Base-by-base conservation (phyloP, 2,113 vertebrate genomes). In the Propithecus coquereli region DNA sequence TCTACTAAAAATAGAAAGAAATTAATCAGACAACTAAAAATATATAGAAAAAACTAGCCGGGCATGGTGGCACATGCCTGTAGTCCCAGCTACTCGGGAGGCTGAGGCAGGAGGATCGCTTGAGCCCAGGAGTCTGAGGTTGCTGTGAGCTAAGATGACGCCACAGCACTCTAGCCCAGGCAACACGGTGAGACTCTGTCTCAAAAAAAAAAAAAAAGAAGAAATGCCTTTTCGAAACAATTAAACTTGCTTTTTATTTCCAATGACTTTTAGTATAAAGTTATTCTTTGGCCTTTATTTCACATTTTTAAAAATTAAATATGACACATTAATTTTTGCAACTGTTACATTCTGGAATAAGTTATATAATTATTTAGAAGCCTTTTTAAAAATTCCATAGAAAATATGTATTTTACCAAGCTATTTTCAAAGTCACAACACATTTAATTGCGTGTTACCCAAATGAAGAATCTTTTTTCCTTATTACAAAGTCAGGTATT, bases 381-480 rank as follows among this genome's bases (percentile, higher is more conserved):
- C 89, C 59, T 40, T 83, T 85, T 84, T 98, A 94, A 80, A 76
- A 97, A 98, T 95, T 1, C 1, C 74, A 45, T 61, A 30, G 18
- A 70, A 95, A 87, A 82, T 93, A 87, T 17, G 3, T 84, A 94
- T 85, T 90, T 71, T 73, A 63, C 74, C 40, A 95, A 37, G 54
- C 79, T 37, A 84, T 94, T 95, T 97, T 97, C 86, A 96, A 92
- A 91, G 61, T 91, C 87, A 97, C 71, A 92, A 97, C 73, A 90
- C 17, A 96, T 92, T 96, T 80, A 81, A 61, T 97, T 81, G 77
- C 97, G 94, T 90, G 30, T 96, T 98, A 87, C 27, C 30, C 70
- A 98, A 97, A 97, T 57, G 37, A 34, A 97, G 57, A 80, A 2
- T 95, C 97, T 66, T 96, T 97, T 98, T 97, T 94, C 91, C 93